Conservation (phyloP, 2,888 invertebrate species). For the Cataglyphis livida region DNA sequence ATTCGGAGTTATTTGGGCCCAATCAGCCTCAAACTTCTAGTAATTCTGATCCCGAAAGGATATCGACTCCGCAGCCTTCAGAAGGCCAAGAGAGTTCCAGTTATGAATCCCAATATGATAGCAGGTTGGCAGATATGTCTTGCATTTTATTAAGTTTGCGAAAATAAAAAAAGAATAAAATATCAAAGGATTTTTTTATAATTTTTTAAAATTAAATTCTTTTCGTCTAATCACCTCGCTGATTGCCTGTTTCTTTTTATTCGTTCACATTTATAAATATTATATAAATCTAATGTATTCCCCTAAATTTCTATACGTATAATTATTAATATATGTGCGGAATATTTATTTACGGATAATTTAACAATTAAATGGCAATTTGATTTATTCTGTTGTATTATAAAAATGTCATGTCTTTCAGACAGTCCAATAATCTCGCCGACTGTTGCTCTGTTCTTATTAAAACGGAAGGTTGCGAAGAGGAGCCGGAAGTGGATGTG, state of each 20-base stretch:
- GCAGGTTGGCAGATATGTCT: conserved; percentile 76
- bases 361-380: background rate
- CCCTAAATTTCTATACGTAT: background rate
- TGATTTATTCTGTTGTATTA: background rate
- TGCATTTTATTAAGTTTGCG: conserved; percentile 23
- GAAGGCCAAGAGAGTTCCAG: conserved; percentile 85
- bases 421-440: conserved; percentile 84
- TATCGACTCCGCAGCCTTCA: conserved; percentile 84
- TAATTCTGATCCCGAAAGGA: conserved; percentile 83
- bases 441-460: conserved; percentile 85
- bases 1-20: conserved; percentile 89
- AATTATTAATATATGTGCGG: too few species aligned
- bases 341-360: background rate
- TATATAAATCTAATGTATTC: background rate
- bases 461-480: conserved; percentile 84
- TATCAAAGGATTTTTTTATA: background rate
- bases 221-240: too few species aligned
- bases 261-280: too few species aligned
- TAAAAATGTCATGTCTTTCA: conserved; percentile 60
- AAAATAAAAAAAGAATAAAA: background rate
- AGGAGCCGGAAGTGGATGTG: conserved; percentile 83
- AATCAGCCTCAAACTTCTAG: conserved; percentile 83
- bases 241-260: too few species aligned
- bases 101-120: conserved; percentile 84
- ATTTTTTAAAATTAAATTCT: too few species aligned